A percentile compares a stretch with the other conserved stretches of the same genome.
Conservation (phyloP, 2,888 invertebrate genomes). For the Norana najaformis region DNA sequence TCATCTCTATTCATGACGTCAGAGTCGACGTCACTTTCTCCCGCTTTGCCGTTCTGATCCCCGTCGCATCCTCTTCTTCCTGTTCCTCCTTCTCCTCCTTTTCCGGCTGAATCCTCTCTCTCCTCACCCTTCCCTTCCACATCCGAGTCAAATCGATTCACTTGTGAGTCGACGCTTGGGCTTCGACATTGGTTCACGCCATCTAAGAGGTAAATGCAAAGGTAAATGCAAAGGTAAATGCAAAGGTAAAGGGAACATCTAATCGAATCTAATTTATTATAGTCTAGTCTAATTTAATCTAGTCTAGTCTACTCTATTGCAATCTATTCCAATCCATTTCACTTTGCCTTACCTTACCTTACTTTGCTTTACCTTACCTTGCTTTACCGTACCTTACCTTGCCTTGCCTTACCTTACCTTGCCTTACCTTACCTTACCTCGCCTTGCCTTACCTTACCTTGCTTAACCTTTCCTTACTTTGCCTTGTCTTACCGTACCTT, state of each 20-base stretch:
- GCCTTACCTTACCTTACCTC: too few relatives aligned
- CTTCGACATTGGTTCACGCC: neutral
- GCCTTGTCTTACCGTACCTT: too few relatives aligned
- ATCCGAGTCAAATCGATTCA: neutral
- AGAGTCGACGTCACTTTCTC: slow-evolving; percentile 17
- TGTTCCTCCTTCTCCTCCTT: neutral
- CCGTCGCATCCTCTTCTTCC: neutral
- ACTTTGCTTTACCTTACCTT: too few relatives aligned
- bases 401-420: too few relatives aligned
- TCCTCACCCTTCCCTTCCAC: neutral
- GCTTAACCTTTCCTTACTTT: too few relatives aligned
- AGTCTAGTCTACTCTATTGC: neutral
- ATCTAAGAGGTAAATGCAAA: neutral
- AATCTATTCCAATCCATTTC: neutral
- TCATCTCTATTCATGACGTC: slow-evolving; percentile 19
- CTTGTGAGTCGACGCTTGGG: neutral
- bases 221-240: neutral
- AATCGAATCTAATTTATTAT: neutral
- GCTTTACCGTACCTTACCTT: too few relatives aligned
- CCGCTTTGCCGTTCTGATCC: neutral
- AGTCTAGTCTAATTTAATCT: neutral
- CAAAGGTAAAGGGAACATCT: neutral
- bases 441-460: too few relatives aligned
- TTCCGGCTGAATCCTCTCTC: neutral
- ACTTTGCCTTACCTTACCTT: too few relatives aligned